Evolutionary conservation across 2,888 invertebrate genomes (phyloP), one percentile per base, ranked within the genome.

Genomic region (Yponomeuta cagnagella): DNA sequence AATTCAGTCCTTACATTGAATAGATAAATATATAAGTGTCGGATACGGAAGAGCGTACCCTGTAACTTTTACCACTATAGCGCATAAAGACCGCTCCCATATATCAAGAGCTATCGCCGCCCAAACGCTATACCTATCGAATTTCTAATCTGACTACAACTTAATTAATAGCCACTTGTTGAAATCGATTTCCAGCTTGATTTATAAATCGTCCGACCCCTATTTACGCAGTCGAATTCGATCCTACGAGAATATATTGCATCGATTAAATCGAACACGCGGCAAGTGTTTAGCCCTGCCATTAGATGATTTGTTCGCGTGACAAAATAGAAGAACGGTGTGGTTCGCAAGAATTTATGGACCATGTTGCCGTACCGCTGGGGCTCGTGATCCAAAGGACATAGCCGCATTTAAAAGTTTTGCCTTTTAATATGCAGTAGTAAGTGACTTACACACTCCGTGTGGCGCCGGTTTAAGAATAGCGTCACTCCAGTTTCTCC

Each of bases 161-260:
- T 90, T 91, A 90, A 92, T 92, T 91, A 91, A 92, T 92, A 89
- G 89, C 84, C 90, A 90, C 90, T 90, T 89, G 91, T 90, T 90
- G 89, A 90, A 90, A 90, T 90, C 91, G 90, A 90, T 90, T 91
- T 89, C 83, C 76, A 85, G 83, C 80, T 85, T 91, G 91, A 92
- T 92, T 91, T 91, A 90, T 91, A 87, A 85, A 86, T 84, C 85
- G 85, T 86, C 82, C 87, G 89, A 88, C 90, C 90, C 82, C 86
- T 89, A 88, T 90, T 89, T 89, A 86, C 78, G 79, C 77, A 78
- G 82, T 76, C 77, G 79, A 84, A 85, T 37, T 33, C 84, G 84
- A 86, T 81, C 85, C 79, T 58, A 58, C 52, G 52, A 58, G 76
- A 81, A 84, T 86, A 81, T 81, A 83, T 82, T 79, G 76, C 79